A percentile compares a stretch with the other conserved stretches of the same genome.
These are phyloP conservation scores for Lithophane ornitopus DNA, from an alignment of 2,888 invertebrate species.

Conservation along the genomic window DNA sequence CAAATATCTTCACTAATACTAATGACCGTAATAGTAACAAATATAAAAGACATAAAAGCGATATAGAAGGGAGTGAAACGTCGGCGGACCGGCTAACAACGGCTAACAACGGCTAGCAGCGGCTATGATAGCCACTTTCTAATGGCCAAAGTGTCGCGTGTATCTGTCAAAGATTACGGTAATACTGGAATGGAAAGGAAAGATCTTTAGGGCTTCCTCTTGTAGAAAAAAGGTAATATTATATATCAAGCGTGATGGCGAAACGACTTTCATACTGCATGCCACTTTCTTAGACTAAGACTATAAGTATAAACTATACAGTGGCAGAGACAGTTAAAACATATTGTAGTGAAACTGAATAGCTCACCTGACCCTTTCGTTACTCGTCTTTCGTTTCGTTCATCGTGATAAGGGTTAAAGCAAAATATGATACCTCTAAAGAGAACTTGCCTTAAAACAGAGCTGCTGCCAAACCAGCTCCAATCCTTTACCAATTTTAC, in stretches of 20 bases:
- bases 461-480: not conserved
- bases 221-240: not conserved
- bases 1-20: slow-evolving; percentile 47
- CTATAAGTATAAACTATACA: not conserved
- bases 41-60: slow-evolving; percentile 52
- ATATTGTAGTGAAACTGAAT: not conserved
- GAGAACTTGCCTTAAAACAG: not conserved
- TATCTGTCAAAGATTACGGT: slow-evolving; percentile 36
- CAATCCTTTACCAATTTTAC: not conserved
- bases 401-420: too few relatives aligned
- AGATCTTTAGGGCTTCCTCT: too few relatives aligned
- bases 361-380: not conserved
- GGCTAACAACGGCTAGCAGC: slow-evolving; percentile 51
- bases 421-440: too few relatives aligned
- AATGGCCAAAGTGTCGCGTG: slow-evolving; percentile 61
- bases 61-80: slow-evolving; percentile 57
- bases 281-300: not conserved
- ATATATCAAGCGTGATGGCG: not conserved
- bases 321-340: not conserved
- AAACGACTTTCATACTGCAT: not conserved
- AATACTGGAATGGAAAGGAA: slow-evolving; percentile 44
- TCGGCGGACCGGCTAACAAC: slow-evolving; percentile 56
- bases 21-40: slow-evolving; percentile 32
- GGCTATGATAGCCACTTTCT: slow-evolving; percentile 63
- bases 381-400: too few relatives aligned